A percentile compares a stretch with the other conserved stretches of the same genome.
Evolutionary conservation across 2,113 vertebrate species (phyloP).

Genomic region (Pseudorasbora parva): DNA sequence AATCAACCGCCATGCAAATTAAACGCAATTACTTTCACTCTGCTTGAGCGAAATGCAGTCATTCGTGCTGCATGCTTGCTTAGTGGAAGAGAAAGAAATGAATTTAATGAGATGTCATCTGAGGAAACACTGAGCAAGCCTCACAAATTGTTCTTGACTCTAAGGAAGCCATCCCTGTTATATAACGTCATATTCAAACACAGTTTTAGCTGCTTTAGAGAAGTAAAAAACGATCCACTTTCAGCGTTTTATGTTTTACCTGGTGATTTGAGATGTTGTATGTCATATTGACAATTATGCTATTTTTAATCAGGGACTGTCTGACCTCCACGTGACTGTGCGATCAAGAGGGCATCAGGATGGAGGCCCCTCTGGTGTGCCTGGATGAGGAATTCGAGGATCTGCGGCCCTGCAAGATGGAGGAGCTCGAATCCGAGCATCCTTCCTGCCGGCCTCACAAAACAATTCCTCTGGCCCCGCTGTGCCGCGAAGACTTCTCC

Average conservation of each 20-base stretch:
- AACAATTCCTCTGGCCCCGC: conserved; percentile 71
- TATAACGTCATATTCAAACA: background rate
- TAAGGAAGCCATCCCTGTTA: background rate
- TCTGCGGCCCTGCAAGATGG: conserved; percentile 81
- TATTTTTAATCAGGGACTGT: conserved; percentile 54
- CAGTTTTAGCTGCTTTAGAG: background rate
- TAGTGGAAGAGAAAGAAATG: background rate
- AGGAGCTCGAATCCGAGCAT: conserved; percentile 77
- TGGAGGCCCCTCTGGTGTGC: conserved; percentile 93
- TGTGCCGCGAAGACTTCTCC: conserved; percentile 87
- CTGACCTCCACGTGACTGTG: conserved; percentile 36
- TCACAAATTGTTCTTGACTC: background rate
- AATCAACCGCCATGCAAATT: conserved; percentile 58
- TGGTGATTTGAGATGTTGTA: background rate
- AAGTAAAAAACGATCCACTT: background rate
- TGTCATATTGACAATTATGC: background rate
- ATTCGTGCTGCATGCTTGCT: background rate
- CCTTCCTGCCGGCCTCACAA: conserved; percentile 71
- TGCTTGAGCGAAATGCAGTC: conserved; percentile 7
- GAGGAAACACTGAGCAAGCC: background rate
- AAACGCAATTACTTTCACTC: conserved; percentile 19
- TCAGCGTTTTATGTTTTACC: background rate
- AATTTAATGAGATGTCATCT: conserved; percentile 9
- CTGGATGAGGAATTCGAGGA: conserved; percentile 94
- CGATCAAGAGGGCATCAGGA: conserved; percentile 65